A percentile compares a stretch with the other conserved stretches of the same genome.
phyloP scores from a whole-genome alignment of 1,140 invertebrate species.

The Listronotus oregonensis region DNA sequence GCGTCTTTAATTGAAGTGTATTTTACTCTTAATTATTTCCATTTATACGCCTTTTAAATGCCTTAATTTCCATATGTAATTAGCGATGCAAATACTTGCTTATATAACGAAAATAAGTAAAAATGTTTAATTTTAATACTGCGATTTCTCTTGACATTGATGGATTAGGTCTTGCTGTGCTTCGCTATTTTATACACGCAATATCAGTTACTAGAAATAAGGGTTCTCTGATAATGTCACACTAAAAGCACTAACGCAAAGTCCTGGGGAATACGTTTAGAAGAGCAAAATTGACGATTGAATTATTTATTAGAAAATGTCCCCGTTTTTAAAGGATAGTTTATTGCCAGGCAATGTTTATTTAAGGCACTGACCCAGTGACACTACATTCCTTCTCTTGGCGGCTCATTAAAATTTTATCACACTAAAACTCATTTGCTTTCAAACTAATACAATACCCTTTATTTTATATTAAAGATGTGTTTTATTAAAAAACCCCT shows the following conservation, averaged over 20 bases:
- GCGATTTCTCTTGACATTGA: slow-evolving; percentile 49
- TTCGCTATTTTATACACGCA: slow-evolving; percentile 44
- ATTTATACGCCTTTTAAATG: too few species aligned
- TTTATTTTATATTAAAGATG: too few species aligned
- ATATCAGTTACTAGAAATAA: slow-evolving; percentile 41
- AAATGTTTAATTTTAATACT: slow-evolving; percentile 49
- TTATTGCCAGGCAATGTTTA: neutral
- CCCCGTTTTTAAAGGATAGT: slow-evolving; percentile 26
- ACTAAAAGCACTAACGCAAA: slow-evolving; percentile 32
- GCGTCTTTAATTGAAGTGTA: too few species aligned
- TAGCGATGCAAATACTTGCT: slow-evolving; percentile 24
- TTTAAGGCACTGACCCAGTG: too few species aligned
- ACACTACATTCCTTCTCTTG: too few species aligned
- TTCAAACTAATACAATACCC: too few species aligned
- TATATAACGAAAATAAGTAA: slow-evolving; percentile 43
- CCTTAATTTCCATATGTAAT: too few species aligned
- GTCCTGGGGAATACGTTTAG: slow-evolving; percentile 27
- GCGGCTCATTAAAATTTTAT: too few species aligned
- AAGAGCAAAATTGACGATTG: slow-evolving; percentile 36
- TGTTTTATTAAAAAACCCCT: too few species aligned
- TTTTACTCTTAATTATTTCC: too few species aligned
- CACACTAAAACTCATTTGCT: too few species aligned
- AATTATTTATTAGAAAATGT: slow-evolving; percentile 35
- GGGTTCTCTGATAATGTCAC: slow-evolving; percentile 36
- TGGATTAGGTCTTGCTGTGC: slow-evolving; percentile 47